Conservation (phyloP, 2,888 invertebrate genomes). For the Pseudanteris insignis region DNA sequence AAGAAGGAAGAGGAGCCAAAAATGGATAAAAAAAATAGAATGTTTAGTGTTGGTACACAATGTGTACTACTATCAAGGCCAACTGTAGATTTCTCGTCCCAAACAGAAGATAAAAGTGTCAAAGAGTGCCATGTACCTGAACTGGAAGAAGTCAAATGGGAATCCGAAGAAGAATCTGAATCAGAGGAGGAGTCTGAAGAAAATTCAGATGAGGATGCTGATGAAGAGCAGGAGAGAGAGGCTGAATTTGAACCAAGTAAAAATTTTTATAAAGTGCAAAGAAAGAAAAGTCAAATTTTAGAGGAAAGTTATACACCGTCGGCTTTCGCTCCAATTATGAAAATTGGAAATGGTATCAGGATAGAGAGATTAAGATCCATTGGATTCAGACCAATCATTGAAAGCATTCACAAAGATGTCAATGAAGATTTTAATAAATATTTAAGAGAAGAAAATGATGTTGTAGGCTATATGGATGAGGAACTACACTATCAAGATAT, state of each 20-base stretch:
- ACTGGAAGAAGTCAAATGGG: slow-evolving; percentile 51
- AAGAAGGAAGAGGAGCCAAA: not conserved
- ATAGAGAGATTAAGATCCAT: slow-evolving; percentile 59
- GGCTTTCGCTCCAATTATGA: slow-evolving; percentile 61
- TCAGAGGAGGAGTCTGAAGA: slow-evolving; percentile 31
- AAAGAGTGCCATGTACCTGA: slow-evolving; percentile 44
- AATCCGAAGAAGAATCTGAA: slow-evolving; percentile 41
- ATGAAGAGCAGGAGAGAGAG: slow-evolving; percentile 22
- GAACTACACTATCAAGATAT: slow-evolving; percentile 61
- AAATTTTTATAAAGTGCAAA: slow-evolving; percentile 6
- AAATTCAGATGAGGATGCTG: slow-evolving; percentile 28
- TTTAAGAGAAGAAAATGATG: slow-evolving; percentile 57
- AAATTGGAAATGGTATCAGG: slow-evolving; percentile 51
- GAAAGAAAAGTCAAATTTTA: not conserved
- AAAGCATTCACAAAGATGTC: slow-evolving; percentile 49
- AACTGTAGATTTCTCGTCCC: slow-evolving; percentile 38
- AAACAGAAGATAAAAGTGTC: slow-evolving; percentile 20
- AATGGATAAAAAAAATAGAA: not conserved
- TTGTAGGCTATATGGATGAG: slow-evolving; percentile 62
- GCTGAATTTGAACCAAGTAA: slow-evolving; percentile 3
- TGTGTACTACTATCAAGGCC: slow-evolving; percentile 49
- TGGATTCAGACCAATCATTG: slow-evolving; percentile 59
- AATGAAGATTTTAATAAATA: slow-evolving; percentile 60
- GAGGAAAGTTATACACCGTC: slow-evolving; percentile 39
- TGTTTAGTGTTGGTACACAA: slow-evolving; percentile 53